Base-by-base conservation (phyloP, 2,888 invertebrate genomes). In the Himalopsyche tibetana region DNA sequence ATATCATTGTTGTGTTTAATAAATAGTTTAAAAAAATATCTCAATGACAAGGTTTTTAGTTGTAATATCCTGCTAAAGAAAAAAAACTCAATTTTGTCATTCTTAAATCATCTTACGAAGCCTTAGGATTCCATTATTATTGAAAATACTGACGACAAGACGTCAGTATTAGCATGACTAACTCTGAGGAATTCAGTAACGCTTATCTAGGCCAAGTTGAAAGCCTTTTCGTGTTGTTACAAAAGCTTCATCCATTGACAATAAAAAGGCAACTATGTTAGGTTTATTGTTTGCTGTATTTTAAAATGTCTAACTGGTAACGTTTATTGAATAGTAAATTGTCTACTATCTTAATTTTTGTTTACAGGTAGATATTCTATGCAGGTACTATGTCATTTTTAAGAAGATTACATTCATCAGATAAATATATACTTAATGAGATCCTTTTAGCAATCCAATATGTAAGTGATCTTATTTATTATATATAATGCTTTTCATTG, bases 151-250 rank as follows among this genome's bases (percentile, higher is more conserved):
- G 19, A 19, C 4, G 74, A 74, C 8, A 74, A 74, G 74, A 12
- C 6, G 5, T n/a, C 2, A 19, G 11, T 74, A 36, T 9, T 38
- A 36, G 74, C 74, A 36, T 74, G 74, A 74, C 36, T 38, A 74
- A 74, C 36, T 4, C 5, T 74, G 28, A 74, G 74, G 74, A 38
- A 74, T 74, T 74, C 36, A 12, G 28, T 63, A 63, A 36, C 5
- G 74, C 74, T 74, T 74, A 74, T 74, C 74, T 74, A 8, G 19
- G 74, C 36, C 74, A 74, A 19, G 15, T 38, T 74, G 38, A 74
- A 74, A 74, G 74, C 74, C 36, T 74, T 74, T 74, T 74, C 74
- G 15, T 74, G 74, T 74, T 36, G 15, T 36, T 28, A 69, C 15
- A 11, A 36, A 36, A 36, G 19, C 12, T 38, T 15, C 74, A 38